Evolutionary conservation across 2,113 vertebrate genomes (phyloP).

Genomic region (Mastomys natalensis): DNA sequence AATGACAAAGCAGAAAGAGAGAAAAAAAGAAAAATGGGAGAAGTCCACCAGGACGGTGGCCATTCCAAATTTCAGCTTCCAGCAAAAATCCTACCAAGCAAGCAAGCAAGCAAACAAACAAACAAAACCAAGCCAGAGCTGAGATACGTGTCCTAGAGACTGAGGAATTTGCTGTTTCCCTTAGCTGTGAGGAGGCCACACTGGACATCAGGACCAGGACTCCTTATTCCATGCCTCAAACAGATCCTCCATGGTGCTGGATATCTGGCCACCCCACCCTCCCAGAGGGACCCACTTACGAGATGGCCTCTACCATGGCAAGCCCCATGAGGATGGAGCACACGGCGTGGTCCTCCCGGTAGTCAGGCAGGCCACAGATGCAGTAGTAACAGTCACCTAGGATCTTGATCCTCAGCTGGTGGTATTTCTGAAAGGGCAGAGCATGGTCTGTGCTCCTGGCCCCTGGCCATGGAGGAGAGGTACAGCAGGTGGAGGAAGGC

Average conservation of each 20-base stretch:
- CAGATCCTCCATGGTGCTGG: neutral
- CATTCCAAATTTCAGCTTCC: neutral
- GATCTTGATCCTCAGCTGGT: conserved; percentile 97
- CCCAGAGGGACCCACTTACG: conserved; percentile 87
- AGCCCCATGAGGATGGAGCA: conserved; percentile 98
- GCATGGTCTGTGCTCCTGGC: neutral
- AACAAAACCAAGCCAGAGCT: accelerated
- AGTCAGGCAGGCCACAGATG: conserved; percentile 96
- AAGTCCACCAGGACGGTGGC: too few species aligned
- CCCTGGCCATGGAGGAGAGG: neutral
- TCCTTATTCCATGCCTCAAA: accelerated
- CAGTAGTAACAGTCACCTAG: conserved; percentile 98
- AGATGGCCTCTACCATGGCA: conserved; percentile 97
- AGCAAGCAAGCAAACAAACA: neutral
- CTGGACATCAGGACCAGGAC: neutral
- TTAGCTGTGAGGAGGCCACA: neutral
- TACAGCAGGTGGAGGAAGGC: neutral
- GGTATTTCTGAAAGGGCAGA: conserved; percentile 89
- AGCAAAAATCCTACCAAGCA: too few species aligned
- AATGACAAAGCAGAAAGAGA: neutral
- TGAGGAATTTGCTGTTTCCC: neutral
- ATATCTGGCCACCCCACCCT: neutral
- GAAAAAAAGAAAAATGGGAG: too few species aligned
- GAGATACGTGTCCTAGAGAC: accelerated
- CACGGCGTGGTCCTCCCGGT: conserved; percentile 94